Base-by-base conservation (phyloP, 2,113 vertebrate genomes). In the Dendrocopos noguchii region DNA sequence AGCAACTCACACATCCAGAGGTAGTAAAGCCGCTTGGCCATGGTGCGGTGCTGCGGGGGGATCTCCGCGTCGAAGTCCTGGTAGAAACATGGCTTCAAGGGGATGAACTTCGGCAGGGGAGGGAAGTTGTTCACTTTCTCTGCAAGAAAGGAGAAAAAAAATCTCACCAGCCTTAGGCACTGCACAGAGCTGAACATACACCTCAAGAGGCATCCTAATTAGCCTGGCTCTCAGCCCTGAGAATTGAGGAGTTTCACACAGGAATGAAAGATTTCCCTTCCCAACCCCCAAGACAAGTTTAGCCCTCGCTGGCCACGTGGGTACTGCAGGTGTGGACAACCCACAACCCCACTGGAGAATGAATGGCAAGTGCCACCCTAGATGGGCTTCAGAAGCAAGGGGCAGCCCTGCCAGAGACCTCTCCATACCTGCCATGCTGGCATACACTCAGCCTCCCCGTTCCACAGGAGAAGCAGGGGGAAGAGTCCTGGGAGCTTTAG, bases 51-150 rank as follows among this genome's bases (percentile, higher is more conserved):
- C 96, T 99, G 98, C 1, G 99, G 99, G 0, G 99, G 99, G 78
- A 99, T 99, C 89, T 98, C 98, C 5, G 99, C 99, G 2, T 99
- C 99, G 15, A 99, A 99, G 97, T 99, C 98, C 97, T 99, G 99
- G 93, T 99, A 98, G 97, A 99, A 99, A 94, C 99, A 99, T 3
- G 99, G 99, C 97, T 98, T 99, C 88, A 99, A 94, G 0, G 99
- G 99, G 96, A 99, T 98, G 95, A 99, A 99, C 50, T 95, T 98
- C 5, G 99, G 99, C 91, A 99, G 94, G 0, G 99, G 99, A 25
- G 99, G 99, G 75, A 99, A 99, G 96, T 99, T 99, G 94, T 99
- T 98, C 80, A 91, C 97, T 92, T 97, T 98, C 88, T 99, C 99
- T 99, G 97, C 34, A 93, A 96, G 9, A 80, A 42, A 70, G 88